Base-by-base conservation (phyloP, 2,888 invertebrate genomes). In the Drosophila prolongata region DNA sequence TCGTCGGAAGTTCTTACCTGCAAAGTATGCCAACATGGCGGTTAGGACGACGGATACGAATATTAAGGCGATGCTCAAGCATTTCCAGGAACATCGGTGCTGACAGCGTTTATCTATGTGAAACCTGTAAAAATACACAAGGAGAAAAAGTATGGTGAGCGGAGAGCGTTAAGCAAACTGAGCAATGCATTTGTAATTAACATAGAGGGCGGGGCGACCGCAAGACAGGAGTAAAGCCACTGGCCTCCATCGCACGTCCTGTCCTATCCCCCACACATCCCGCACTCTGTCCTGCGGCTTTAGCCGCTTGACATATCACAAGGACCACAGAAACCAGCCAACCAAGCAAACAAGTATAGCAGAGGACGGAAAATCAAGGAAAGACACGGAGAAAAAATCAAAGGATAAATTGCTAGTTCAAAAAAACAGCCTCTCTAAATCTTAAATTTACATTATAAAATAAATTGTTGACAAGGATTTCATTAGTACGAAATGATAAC, bases 41-140 rank as follows among this genome's bases (percentile, higher is more conserved):
- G 97, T 96, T 91, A 98, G 95, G 90, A 96, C 96, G 91, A 98
- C 96, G 91, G 96, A 95, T 90, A 98, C 94, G 92, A 98, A 95
- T 93, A 98, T 97, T 93, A 98, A 96, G 90, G 96, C 95, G 93
- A 98, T 97, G 93, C 97, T 97, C 92, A 97, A 96, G 93, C 98
- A 98, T 93, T 98, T 97, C 98, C 98, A 98, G 92, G 98, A 97
- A 94, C 98, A 98, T 87, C 97, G 95, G 93, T 97, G 97, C 93
- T 96, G 97, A 94, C 97, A 97, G 87, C 97, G 95, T 93, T 98
- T 98, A 94, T 97, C 97, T 94, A 97, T 97, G 94, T 97, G 97
- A 94, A 97, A 97, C 93, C 92, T 92, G 90, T 10, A 77, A 62
- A 46, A 65, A 19, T 53, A 24, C 34, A 59, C 54, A 42, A 44